phyloP scores from a whole-genome alignment of 2,797 vertebrate species.

The Protonibea diacanthus region DNA sequence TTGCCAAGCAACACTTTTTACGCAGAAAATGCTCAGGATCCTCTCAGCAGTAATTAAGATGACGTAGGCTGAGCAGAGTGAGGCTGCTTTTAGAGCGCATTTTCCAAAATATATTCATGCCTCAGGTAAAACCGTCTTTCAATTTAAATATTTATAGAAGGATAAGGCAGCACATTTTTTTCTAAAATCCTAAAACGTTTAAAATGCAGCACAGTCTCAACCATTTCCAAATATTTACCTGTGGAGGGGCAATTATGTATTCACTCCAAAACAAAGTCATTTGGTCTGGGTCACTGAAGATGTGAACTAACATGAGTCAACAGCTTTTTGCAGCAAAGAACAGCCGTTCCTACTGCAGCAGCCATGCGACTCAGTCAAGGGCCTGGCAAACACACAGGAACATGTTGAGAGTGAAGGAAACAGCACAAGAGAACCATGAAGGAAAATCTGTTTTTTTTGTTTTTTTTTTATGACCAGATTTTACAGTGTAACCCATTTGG shows the following conservation, averaged over 20 bases:
- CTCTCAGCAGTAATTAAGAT: conserved; percentile 2
- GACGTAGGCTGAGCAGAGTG: background rate
- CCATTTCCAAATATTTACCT: conserved; percentile 67
- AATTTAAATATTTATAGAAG: conserved; percentile 71
- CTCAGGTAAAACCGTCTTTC: conserved; percentile 47
- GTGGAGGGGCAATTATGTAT: conserved; percentile 52
- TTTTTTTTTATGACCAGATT: background rate
- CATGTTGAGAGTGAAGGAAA: conserved; percentile 26
- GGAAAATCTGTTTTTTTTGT: background rate
- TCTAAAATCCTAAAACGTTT: conserved; percentile 16
- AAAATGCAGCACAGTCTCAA: conserved; percentile 13
- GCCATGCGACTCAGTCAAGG: conserved; percentile 23
- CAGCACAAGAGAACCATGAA: background rate
- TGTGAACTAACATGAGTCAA: conserved; percentile 53
- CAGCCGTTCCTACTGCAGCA: conserved; percentile 27
- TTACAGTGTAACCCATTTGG: background rate
- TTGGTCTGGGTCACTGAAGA: conserved; percentile 55
- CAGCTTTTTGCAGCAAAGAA: conserved; percentile 44
- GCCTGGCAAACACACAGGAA: conserved; percentile 17
- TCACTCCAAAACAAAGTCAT: conserved; percentile 47
- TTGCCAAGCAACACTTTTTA: conserved; percentile 25
- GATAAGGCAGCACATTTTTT: conserved; percentile 27
- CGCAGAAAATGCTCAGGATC: background rate
- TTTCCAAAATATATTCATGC: conserved; percentile 54
- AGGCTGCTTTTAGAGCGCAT: conserved; percentile 24